Evolutionary conservation across 2,797 vertebrate genomes (phyloP).

Genomic region (Lepilemur septentrionalis): DNA sequence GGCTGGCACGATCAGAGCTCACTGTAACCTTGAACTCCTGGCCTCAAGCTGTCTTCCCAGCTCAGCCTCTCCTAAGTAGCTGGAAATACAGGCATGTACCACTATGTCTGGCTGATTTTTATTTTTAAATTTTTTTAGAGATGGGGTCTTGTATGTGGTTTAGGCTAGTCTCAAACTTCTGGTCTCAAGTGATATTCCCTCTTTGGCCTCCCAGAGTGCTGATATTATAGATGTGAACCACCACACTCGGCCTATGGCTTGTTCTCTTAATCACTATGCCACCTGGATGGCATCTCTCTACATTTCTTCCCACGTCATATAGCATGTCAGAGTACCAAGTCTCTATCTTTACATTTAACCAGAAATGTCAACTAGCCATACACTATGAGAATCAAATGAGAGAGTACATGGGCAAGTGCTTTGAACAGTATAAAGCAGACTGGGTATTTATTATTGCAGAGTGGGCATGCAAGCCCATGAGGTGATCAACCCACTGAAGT

Average conservation of each 20-base stretch:
- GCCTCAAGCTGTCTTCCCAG: background rate
- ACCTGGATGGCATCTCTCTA: background rate
- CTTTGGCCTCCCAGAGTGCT: background rate
- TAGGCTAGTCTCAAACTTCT: background rate
- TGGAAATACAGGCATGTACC: background rate
- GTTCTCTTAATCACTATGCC: background rate
- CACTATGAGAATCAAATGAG: background rate
- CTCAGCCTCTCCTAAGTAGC: background rate
- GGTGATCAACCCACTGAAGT: background rate
- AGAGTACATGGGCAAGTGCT: background rate
- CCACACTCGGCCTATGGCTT: background rate
- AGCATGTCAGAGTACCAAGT: background rate
- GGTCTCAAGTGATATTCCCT: background rate
- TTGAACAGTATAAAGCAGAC: background rate
- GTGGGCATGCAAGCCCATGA: background rate
- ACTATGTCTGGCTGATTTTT: background rate
- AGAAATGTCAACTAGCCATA: background rate
- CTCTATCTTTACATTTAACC: background rate
- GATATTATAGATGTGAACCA: background rate
- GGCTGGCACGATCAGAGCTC: background rate
- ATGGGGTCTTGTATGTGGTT: background rate
- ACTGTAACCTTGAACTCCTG: background rate
- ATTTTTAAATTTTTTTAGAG: background rate
- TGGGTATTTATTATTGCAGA: conserved; percentile 20
- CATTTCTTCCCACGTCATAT: background rate